Conservation (phyloP, 1,140 invertebrate genomes). For the Drosophila virilis region DNA sequence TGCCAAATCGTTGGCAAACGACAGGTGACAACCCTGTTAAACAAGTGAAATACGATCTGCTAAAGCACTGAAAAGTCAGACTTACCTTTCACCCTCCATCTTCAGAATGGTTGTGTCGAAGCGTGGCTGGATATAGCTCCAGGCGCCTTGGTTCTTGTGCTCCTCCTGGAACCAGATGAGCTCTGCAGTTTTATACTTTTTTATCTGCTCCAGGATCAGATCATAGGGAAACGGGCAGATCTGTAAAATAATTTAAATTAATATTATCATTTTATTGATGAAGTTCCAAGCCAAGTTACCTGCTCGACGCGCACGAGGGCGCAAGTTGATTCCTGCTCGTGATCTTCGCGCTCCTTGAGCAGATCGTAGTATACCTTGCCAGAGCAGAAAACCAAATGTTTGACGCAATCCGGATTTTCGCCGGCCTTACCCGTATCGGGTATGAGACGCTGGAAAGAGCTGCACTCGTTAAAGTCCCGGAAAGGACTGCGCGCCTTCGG, state of each 20-base stretch:
- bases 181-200: slow-evolving; percentile 95
- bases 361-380: slow-evolving; percentile 99
- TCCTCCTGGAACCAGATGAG: slow-evolving; percentile 98
- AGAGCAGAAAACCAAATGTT: slow-evolving; percentile 95
- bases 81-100: slow-evolving; percentile 55
- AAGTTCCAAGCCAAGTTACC: slow-evolving; percentile 84
- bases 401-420: slow-evolving; percentile 90
- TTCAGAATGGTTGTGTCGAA: slow-evolving; percentile 90
- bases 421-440: slow-evolving; percentile 90
- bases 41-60: slow-evolving; percentile 7
- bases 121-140: slow-evolving; percentile 97
- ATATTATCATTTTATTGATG: too few relatives aligned
- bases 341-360: slow-evolving; percentile 92
- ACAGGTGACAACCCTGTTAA: not conserved
- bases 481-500: slow-evolving; percentile 97
- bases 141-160: slow-evolving; percentile 98
- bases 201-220: slow-evolving; percentile 93
- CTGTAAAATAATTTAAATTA: slow-evolving; percentile 83
- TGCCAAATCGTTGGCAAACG: not conserved
- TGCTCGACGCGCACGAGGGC: slow-evolving; percentile 96
- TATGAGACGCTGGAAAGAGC: slow-evolving; percentile 91
- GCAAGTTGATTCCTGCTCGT: slow-evolving; percentile 91
- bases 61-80: slow-evolving; percentile 4
- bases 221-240: slow-evolving; percentile 99
- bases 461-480: slow-evolving; percentile 95